Base-by-base conservation (phyloP, 2,888 invertebrate genomes). In the Pristionchus maxplancki region DNA sequence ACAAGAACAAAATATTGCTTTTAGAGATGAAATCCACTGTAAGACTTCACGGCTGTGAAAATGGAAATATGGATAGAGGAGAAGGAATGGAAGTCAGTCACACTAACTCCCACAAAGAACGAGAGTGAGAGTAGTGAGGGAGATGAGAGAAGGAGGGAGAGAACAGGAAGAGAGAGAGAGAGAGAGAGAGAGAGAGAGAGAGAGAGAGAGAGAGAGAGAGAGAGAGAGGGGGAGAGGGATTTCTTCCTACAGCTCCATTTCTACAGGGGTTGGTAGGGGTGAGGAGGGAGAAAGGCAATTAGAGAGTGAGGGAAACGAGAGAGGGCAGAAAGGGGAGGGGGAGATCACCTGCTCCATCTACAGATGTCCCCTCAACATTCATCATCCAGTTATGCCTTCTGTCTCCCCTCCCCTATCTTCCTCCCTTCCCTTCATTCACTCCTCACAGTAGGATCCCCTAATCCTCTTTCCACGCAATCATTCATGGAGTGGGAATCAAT, bases 361-460 rank as follows among this genome's bases (percentile, higher is more conserved):
- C 78, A 78, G 78, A 78, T 78, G 78, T 53, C 83, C 58, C 20
- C 37, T 78, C 78, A 28, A 78, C 40, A 78, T 78, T 48, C 78
- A n/a, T 78, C 78, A 78, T 78, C 78, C 78, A 78, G 78, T 78
- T 78, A 78, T 78, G 78, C 37, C 78, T 78, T 78, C 71, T 71
- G 71, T 28, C 34, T 34, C 15, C 64, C 64, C 40, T 40, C 71
- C 71, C 37, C 71, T 37, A 37, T 40, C 71, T 37, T 31, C 71
- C 44, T 78, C 13, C 44, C 24, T n/a, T 44, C 78, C 40, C 11
- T 37, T 71, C 37, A 37, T 44, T 78, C 78, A 40, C 44, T 44
- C 78, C 40, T 78, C 78, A 78, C 78, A 78, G 78, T 48, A 40
- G 44, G 44, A n/a, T n/a, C 44, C 48, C 11, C 78, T 78, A 40